Conservation (phyloP, 2,797 vertebrate genomes). For the Syngnathus rostellatus region DNA sequence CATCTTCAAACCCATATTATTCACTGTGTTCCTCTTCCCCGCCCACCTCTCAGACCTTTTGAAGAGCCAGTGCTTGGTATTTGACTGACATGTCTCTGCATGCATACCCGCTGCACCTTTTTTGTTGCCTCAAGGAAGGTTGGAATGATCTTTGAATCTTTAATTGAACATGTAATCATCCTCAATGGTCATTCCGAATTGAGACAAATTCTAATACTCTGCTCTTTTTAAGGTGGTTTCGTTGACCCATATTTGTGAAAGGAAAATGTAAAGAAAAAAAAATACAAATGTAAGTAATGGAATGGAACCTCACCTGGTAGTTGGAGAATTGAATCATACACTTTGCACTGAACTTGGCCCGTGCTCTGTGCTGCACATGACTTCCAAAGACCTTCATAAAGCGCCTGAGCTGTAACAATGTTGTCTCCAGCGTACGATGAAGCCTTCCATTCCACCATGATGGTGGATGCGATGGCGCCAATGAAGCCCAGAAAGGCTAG, state of each 20-base stretch:
- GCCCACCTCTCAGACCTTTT: background rate
- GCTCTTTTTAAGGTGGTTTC: background rate
- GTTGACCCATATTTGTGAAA: background rate
- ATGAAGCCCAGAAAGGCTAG: constrained; percentile 83
- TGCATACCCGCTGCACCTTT: constrained; percentile 9
- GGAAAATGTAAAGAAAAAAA: background rate
- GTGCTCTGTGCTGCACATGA: constrained; percentile 85
- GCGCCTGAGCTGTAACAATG: constrained; percentile 87
- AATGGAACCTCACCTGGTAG: constrained; percentile 61
- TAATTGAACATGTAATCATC: background rate
- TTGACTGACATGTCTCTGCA: constrained; percentile 54
- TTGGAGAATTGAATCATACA: constrained; percentile 85
- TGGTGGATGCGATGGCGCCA: constrained; percentile 77
- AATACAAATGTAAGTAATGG: background rate
- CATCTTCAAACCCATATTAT: background rate
- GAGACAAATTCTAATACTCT: background rate
- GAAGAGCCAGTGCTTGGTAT: constrained; percentile 37
- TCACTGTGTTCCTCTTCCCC: background rate
- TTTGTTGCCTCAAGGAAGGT: background rate
- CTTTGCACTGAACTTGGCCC: constrained; percentile 91
- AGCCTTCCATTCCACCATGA: constrained; percentile 91
- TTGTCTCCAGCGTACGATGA: constrained; percentile 86
- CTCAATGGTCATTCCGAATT: background rate
- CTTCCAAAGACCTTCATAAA: constrained; percentile 93
- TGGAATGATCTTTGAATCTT: constrained; percentile 16